Evolutionary conservation across 2,888 invertebrate genomes (phyloP).

Genomic region (Oligia fasciuncula): DNA sequence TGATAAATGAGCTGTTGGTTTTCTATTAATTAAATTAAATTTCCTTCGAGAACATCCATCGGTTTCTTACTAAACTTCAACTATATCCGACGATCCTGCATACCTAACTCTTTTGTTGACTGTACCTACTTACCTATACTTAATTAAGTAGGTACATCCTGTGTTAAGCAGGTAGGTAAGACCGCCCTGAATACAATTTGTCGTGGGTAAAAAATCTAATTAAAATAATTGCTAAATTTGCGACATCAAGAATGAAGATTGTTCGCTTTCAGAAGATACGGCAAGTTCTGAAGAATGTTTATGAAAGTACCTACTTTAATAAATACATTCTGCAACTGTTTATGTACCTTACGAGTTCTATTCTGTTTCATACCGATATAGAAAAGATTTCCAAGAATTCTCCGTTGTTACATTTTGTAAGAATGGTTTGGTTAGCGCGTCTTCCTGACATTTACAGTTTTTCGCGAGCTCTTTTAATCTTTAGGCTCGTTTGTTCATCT

Average conservation of each 20-base stretch:
- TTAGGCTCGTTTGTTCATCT: constrained; percentile 45
- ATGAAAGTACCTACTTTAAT: not conserved
- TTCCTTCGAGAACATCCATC: no score
- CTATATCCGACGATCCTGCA: no score
- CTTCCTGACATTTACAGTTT: constrained; percentile 45
- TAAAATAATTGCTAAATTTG: constrained; percentile 4
- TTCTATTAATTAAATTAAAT: no score
- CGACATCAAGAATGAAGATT: constrained; percentile 2
- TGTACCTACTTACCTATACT: not conserved
- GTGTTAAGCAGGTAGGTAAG: not conserved
- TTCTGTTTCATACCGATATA: constrained; percentile 9
- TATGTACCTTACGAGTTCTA: not conserved
- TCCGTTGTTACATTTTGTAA: constrained; percentile 8
- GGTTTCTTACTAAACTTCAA: no score
- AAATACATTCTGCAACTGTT: constrained; percentile 18
- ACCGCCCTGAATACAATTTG: not conserved
- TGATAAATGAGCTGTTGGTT: no score
- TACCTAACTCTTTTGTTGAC: no score
- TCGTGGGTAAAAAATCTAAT: not conserved
- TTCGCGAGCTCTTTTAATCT: constrained; percentile 37
- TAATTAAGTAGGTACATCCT: not conserved
- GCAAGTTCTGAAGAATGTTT: constrained; percentile 15
- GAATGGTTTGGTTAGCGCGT: constrained; percentile 22
- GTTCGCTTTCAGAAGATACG: not conserved
- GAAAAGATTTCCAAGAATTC: constrained; percentile 38